These are phyloP conservation scores for Disparrhopalites patrizii DNA, from an alignment of 2,888 invertebrate species.

Conservation along the genomic window DNA sequence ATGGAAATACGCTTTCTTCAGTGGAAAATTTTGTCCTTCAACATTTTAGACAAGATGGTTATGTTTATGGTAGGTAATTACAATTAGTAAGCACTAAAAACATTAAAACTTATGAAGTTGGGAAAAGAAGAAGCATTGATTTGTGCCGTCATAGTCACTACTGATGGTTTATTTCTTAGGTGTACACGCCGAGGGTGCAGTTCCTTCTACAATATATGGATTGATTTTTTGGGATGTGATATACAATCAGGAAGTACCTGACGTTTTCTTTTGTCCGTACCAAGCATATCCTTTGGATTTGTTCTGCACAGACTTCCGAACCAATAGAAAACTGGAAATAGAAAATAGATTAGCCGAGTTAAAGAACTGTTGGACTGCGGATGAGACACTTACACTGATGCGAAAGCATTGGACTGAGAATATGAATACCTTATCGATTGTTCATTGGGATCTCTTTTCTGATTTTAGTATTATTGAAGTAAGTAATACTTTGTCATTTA, in stretches of 20 bases:
- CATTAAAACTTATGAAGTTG: neutral
- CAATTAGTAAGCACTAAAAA: too few species aligned
- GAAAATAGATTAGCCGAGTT: constrained; percentile 56
- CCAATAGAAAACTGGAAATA: constrained; percentile 60
- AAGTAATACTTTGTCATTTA: too few species aligned
- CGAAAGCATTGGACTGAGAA: constrained; percentile 52
- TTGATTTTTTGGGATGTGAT: constrained; percentile 78
- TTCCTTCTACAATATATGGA: constrained; percentile 61
- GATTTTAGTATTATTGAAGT: constrained; percentile 51
- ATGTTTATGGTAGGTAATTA: neutral
- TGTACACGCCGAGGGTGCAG: constrained; percentile 68
- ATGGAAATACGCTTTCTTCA: constrained; percentile 53
- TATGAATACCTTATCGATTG: constrained; percentile 51
- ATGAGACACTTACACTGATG: constrained; percentile 55
- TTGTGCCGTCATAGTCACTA: too few species aligned
- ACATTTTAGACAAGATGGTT: neutral
- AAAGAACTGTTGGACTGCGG: constrained; percentile 50
- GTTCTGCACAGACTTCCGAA: constrained; percentile 63
- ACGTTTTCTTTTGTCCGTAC: constrained; percentile 49
- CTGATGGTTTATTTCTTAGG: constrained; percentile 53
- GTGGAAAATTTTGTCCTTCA: constrained; percentile 55
- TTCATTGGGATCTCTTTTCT: constrained; percentile 55
- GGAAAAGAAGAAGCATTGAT: neutral
- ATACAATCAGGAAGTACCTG: constrained; percentile 58
- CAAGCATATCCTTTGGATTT: constrained; percentile 72